Evolutionary conservation across 2,888 invertebrate species (phyloP), one percentile per base, ranked within the genome.

Genomic region (Hypsopygia costalis): DNA sequence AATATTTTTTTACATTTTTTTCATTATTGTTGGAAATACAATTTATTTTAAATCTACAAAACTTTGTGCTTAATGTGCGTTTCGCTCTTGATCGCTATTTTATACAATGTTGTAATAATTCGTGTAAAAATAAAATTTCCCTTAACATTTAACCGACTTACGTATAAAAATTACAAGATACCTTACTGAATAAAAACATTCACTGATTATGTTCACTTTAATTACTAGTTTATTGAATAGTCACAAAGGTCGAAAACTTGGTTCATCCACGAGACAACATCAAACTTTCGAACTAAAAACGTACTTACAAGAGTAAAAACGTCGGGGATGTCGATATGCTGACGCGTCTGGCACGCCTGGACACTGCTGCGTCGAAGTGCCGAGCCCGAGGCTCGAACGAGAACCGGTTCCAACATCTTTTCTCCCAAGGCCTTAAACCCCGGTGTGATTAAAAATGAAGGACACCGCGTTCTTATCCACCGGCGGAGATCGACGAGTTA

Each of bases 401-500:
- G 57, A 59, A 69, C 66, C 69, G 52, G 55, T 61, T 56, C 62
- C 60, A 53, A 3, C 34, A 44, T 39, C 21, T 32, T 40, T 34
- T 42, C 37, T 37, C 34, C 7, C 7, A 1, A 34, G 22, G 22
- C 45, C 55, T 88, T 93, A 94, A 52, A 94, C 94, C 33, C 94
- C 94, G n/a, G 93, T 93, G 73, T 94, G 93, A 68, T 94, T 94
- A 80, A 92, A 92, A 44, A 92, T 92, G 58, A 89, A 89, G 6
- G 89, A 89, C 8, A 89, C 89, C 2, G 85, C 86, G 44, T 86
- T 83, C 58, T 88, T 87, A 46, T 89, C 89, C 25, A 81, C 78
- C 0, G 89, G 90, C 44, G 80, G 91, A 36, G 89, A 91, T 46
- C 90, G 65, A 32, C 90, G 80, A 75, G 91, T 81, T 85, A 91